Base-by-base conservation (phyloP, 2,113 vertebrate species). In the Pseudois nayaur region DNA sequence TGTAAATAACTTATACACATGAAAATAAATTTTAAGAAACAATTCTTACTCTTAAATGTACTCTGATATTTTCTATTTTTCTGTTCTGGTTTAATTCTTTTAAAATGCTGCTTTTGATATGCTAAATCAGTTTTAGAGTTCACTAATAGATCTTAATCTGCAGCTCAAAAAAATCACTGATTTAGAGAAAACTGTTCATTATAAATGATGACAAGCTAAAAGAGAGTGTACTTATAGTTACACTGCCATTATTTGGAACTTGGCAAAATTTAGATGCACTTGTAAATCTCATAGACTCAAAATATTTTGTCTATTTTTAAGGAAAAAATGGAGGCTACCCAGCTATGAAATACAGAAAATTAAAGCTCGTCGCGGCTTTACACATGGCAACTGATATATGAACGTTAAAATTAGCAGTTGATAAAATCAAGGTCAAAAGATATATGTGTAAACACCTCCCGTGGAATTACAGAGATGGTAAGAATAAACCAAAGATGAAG, bases 401-500 rank as follows among this genome's bases (percentile, higher is more conserved):
- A 40, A 60, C 14, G 50, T 90, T 76, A 86, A 96, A 89, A 71
- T 74, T 74, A 95, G 27, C 4, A 76, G 57, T 43, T 95, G 29
- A 78, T 31, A 93, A 83, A 95, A 96, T 87, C 23, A 84, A 87
- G n/a, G 64, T 87, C 40, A 57, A 82, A 95, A 86, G 60, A 50
- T 15, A 55, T 29, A 50, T n/a, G 10, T 91, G 27, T 88, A 55
- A 83, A 97, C 95, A 29, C 23, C n/a, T 21, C 15, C 11, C 90
- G 52, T 31, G 92, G 36, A 87, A 87, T 67, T 83, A n/a, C 55
- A 67, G 31, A 91, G 48, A 43, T 67, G 74, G 40, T 25, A 83
- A 95, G 55, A 83, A 95, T 27, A 93, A 96, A 83, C 29, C 52
- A 87, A 97, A 87, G 48, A 92, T 90, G 54, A 97, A 78, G 87